Percentiles rank a stretch among this genome's conserved stretches.
phyloP scores from a whole-genome alignment of 2,888 invertebrate species.

The Lacanobia wlatinum region DNA sequence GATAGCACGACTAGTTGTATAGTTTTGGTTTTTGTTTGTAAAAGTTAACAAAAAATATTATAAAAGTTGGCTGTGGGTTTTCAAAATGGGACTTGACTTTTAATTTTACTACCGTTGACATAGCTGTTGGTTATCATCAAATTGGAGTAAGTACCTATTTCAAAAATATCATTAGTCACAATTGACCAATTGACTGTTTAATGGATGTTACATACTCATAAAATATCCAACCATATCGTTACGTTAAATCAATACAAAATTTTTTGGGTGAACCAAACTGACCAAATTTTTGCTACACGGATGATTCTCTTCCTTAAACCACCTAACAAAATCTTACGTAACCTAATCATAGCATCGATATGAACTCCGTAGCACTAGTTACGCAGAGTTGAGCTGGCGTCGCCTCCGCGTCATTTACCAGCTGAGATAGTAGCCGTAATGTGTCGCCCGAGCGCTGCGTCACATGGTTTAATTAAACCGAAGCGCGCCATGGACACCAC shows the following conservation, averaged over 20 bases:
- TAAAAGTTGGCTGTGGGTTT: not conserved
- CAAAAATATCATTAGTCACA: not conserved
- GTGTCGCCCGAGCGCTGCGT: constrained; percentile 55
- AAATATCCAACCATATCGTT: not conserved
- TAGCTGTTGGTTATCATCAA: not conserved
- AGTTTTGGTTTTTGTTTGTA: not conserved
- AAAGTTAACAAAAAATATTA: not conserved
- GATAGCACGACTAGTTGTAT: constrained; percentile 22
- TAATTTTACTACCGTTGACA: not conserved
- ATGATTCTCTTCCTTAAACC: not conserved
- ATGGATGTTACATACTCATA: not conserved
- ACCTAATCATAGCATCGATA: constrained; percentile 12
- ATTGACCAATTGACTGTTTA: not conserved
- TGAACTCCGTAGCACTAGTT: constrained; percentile 31
- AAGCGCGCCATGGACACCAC: constrained; percentile 52
- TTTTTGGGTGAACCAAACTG: not conserved
- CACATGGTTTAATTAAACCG: constrained; percentile 68
- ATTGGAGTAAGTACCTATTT: not conserved
- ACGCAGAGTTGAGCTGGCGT: constrained; percentile 32
- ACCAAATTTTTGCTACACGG: not conserved
- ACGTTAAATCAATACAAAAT: not conserved
- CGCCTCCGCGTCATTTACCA: constrained; percentile 60
- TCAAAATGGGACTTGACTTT: not conserved
- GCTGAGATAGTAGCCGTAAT: constrained; percentile 65
- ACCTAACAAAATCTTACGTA: not conserved